phyloP scores from a whole-genome alignment of 2,113 vertebrate species.

The Casuarius casuarius region DNA sequence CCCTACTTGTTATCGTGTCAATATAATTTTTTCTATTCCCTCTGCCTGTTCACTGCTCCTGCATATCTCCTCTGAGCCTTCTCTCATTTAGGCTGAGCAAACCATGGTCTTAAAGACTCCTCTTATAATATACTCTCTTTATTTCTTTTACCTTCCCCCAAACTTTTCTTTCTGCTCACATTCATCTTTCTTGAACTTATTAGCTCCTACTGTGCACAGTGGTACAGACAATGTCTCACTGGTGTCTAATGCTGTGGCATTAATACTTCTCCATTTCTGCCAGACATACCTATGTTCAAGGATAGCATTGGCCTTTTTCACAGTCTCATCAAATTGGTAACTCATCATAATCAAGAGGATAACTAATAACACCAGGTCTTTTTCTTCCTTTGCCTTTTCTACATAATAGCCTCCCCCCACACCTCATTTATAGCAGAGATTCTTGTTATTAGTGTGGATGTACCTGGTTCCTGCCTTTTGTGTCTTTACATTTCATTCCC shows the following conservation, averaged over 20 bases:
- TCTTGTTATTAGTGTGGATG: background rate
- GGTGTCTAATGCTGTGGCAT: background rate
- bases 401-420: background rate
- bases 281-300: background rate
- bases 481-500: background rate
- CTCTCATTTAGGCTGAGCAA: background rate
- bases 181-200: background rate
- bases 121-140: background rate
- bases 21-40: background rate
- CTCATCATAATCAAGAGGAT: background rate
- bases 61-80: background rate
- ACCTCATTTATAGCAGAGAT: background rate
- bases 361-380: background rate
- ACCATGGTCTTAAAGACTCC: background rate
- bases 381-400: background rate
- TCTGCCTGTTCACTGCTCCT: background rate
- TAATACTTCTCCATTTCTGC: conserved; percentile 50
- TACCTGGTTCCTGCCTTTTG: background rate
- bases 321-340: conserved; percentile 3
- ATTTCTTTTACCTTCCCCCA: background rate
- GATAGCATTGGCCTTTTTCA: conserved; percentile 3
- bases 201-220: background rate
- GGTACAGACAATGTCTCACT: background rate
- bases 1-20: background rate
- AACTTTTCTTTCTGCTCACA: background rate